phyloP scores from a whole-genome alignment of 1,140 invertebrate genomes.

The Metopolophium dirhodum region DNA sequence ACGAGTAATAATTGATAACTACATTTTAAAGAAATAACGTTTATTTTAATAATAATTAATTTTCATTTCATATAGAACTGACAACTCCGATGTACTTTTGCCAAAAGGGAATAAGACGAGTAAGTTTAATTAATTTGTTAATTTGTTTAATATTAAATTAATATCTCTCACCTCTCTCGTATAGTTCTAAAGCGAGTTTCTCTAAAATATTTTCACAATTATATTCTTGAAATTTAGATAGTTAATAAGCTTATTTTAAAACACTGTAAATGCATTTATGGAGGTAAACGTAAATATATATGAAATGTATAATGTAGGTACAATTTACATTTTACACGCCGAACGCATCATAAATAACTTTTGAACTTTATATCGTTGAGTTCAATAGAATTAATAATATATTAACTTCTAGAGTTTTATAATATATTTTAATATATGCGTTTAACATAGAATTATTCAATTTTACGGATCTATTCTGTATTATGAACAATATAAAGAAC shows the following conservation, averaged over 20 bases:
- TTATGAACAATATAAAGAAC: background rate
- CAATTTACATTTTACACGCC: background rate
- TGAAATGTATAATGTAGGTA: no score
- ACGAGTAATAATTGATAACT: slow-evolving; percentile 22
- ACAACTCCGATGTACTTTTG: slow-evolving; percentile 20
- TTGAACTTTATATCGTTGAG: background rate
- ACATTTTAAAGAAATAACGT: background rate
- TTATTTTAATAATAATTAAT: background rate
- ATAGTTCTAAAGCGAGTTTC: background rate
- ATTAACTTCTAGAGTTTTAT: background rate
- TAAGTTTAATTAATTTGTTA: background rate
- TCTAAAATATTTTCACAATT: background rate
- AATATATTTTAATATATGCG: slow-evolving; percentile 15
- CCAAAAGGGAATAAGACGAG: slow-evolving; percentile 28
- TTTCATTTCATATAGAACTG: background rate
- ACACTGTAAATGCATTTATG: background rate
- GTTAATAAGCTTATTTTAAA: background rate
- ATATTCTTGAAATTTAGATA: background rate
- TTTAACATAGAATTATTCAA: background rate
- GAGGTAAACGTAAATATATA: background rate
- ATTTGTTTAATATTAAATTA: background rate
- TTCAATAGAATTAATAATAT: background rate
- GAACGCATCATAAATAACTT: background rate
- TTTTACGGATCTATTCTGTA: background rate
- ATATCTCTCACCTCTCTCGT: background rate